These are phyloP conservation scores for Tetragonula clypearis DNA, from an alignment of 1,140 invertebrate species.

Conservation along the genomic window DNA sequence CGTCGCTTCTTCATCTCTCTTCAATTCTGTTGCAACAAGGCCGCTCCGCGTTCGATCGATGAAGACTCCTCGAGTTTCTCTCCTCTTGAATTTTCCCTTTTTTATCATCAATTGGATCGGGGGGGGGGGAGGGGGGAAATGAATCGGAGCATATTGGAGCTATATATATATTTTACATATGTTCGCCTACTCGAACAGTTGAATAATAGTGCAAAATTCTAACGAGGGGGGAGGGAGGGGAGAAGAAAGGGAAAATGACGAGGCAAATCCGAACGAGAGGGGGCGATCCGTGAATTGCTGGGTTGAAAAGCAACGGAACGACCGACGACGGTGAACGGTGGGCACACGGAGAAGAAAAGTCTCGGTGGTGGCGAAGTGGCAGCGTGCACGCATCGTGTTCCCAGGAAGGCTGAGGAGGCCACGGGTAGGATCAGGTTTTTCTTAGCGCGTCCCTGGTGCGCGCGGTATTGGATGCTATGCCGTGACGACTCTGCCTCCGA, in stretches of 20 bases:
- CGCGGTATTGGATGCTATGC: conserved; percentile 60
- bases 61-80: not conserved
- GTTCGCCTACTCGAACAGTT: too few relatives aligned
- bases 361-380: conserved; percentile 20
- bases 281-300: not conserved
- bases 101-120: not conserved
- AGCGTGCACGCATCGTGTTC: conserved; percentile 49
- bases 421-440: conserved; percentile 68
- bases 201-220: not conserved
- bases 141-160: too few relatives aligned
- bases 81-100: not conserved
- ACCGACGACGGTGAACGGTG: not conserved
- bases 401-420: conserved; percentile 53
- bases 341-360: conserved; percentile 4
- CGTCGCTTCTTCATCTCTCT: not conserved
- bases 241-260: not conserved
- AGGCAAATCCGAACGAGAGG: not conserved
- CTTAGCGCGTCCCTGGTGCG: conserved; percentile 54
- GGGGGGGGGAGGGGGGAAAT: not conserved
- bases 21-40: not conserved
- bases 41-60: not conserved
- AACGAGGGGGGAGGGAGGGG: not conserved
- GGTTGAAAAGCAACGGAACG: conserved; percentile 27
- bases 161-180: too few relatives aligned
- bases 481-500: conserved; percentile 57